Percentiles rank a stretch among this genome's conserved stretches.
Evolutionary conservation across 2,113 vertebrate species (phyloP).

Genomic region (Ageneiosus marmoratus): DNA sequence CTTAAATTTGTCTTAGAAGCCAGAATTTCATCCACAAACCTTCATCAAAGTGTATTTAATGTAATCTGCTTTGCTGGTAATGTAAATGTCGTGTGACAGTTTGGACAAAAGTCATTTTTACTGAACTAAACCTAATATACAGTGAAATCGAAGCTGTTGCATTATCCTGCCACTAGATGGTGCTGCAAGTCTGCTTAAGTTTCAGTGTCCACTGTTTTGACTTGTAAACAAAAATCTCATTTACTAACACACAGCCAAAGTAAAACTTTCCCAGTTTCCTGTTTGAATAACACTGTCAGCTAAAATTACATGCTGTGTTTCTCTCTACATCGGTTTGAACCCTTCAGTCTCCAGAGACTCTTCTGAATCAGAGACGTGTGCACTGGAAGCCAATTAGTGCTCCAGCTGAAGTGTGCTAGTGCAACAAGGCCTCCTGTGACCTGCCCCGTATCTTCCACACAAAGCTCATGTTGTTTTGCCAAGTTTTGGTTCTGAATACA

Average conservation of each 20-base stretch:
- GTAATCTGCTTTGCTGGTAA: neutral
- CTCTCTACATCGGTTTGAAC: neutral
- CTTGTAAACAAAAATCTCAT: neutral
- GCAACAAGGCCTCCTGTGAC: conserved; percentile 13
- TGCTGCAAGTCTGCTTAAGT: neutral
- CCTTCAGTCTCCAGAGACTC: neutral
- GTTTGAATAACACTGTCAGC: neutral
- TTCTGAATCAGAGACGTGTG: conserved; percentile 17
- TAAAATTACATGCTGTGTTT: neutral
- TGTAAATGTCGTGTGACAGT: neutral
- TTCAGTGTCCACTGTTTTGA: neutral
- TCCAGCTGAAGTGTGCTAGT: neutral
- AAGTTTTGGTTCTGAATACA: neutral
- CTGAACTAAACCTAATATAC: neutral
- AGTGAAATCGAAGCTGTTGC: neutral
- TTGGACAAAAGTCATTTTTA: neutral
- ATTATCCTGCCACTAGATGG: neutral
- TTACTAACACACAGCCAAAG: neutral
- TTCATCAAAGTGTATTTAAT: neutral
- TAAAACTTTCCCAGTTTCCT: neutral
- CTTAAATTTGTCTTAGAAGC: neutral
- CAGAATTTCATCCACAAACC: no score
- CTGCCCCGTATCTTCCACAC: conserved; percentile 20
- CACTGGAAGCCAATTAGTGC: conserved; percentile 39
- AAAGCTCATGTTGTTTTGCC: conserved; percentile 38